These are phyloP conservation scores for Mareca penelope DNA, from an alignment of 2,797 vertebrate species.

Conservation along the genomic window DNA sequence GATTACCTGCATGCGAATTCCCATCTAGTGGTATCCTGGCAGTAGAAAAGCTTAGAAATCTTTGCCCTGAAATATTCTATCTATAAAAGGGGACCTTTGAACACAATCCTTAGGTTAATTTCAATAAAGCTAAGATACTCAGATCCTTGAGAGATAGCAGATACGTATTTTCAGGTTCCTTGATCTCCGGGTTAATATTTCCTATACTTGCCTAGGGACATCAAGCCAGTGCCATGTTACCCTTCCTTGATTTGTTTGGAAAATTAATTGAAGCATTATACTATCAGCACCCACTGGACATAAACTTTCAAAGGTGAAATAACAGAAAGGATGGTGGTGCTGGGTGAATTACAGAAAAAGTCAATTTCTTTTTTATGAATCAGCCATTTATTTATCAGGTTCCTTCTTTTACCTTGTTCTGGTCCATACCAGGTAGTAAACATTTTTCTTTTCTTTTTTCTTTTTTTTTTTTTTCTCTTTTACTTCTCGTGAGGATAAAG, in stretches of 20 bases:
- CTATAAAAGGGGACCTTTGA: not conserved
- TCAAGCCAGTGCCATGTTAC: not conserved
- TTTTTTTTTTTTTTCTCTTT: not conserved
- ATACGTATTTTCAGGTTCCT: not conserved
- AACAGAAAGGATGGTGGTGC: not conserved
- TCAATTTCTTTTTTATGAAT: not conserved
- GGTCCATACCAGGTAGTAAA: not conserved
- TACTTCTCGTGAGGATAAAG: not conserved
- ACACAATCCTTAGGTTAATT: not conserved
- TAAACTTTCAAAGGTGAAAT: not conserved
- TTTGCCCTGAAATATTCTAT: not conserved
- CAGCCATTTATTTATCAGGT: not conserved
- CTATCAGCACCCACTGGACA: not conserved
- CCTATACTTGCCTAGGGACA: not conserved
- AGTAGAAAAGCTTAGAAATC: not conserved
- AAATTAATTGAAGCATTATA: not conserved
- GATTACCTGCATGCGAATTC: not conserved
- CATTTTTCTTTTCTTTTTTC: not conserved
- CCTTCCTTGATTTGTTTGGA: not conserved
- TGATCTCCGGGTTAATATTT: not conserved
- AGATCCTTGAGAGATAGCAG: not conserved
- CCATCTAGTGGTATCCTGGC: not conserved
- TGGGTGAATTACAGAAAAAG: not conserved
- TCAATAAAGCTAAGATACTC: not conserved
- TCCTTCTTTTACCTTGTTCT: not conserved